Base-by-base conservation (phyloP, 2,113 vertebrate genomes). In the Phycodurus eques region DNA sequence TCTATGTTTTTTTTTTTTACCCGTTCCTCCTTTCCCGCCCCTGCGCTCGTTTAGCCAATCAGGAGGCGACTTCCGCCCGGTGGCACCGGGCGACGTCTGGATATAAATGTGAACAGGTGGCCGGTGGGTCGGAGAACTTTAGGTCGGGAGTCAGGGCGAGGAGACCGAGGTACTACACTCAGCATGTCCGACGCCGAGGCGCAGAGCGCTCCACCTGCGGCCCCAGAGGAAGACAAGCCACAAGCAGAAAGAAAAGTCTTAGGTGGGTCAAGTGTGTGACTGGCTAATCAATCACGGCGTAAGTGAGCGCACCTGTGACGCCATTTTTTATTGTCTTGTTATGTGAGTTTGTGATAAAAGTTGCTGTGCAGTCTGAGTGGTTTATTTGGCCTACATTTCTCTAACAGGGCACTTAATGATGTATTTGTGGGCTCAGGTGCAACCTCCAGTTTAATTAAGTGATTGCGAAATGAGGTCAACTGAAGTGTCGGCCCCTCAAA, bases 121-220 rank as follows among this genome's bases (percentile, higher is more conserved):
- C 4, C 7, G 13, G 5, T 0, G 1, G 12, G 6, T 2, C 31
- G 4, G 2, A 61, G 14, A 35, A 61, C 15, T 1, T 35, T 61
- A 7, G 59, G 31, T 12, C 2, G 59, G 14, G 14, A 31, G 49
- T 4, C 15, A 19, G 11, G 86, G 86, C 86, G 85, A 84, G 85
- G 76, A 39, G 78, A 81, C 20, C 54, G 43, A 53, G 51, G 49
- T 72, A 76, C 43, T 62, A 42, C 67, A 73, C 44, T 74, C 74
- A 92, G 85, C 73, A 94, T 94, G 93, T 92, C 82, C 67, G 93
- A 94, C 90, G 70, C 81, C 74, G 92, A 93, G 77, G 85, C 81
- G 80, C 90, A 89, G 85, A 88, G 82, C 81, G 83, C 87, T 71
- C 83, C 87, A 67, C 83, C 86, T 63, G 33, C 87, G 76, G 79